These are phyloP conservation scores for Panthera tigris DNA, from an alignment of 2,113 vertebrate species.

Conservation along the genomic window DNA sequence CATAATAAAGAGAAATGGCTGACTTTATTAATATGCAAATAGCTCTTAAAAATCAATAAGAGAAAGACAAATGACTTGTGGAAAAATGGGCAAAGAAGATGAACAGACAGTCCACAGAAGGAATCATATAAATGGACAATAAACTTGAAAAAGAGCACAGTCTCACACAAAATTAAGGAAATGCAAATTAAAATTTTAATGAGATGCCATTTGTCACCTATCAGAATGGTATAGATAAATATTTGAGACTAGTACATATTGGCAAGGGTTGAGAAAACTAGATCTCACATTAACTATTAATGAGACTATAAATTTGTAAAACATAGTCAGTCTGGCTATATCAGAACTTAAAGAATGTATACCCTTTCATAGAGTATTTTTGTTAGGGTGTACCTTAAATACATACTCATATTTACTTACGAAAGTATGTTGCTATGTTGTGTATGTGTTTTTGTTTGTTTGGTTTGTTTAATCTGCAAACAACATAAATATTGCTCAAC, in stretches of 20 bases:
- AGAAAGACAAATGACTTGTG: slow-evolving; percentile 46
- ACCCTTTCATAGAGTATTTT: neutral
- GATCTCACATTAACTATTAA: neutral
- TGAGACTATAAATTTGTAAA: neutral
- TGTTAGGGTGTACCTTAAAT: neutral
- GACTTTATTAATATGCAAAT: slow-evolving; percentile 49
- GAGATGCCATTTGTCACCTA: slow-evolving; percentile 10
- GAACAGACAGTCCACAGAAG: neutral
- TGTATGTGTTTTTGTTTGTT: neutral
- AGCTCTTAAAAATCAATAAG: slow-evolving; percentile 63
- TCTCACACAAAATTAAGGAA: slow-evolving; percentile 36
- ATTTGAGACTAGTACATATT: neutral
- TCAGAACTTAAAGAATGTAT: neutral
- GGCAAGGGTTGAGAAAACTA: neutral
- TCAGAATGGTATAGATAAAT: slow-evolving; percentile 20
- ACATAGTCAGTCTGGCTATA: neutral
- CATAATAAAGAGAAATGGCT: neutral
- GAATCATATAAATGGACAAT: slow-evolving; percentile 26
- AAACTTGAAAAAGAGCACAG: slow-evolving; percentile 46
- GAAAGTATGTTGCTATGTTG: neutral
- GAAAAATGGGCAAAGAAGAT: slow-evolving; percentile 27
- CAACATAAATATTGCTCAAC: neutral
- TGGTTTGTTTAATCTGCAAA: neutral
- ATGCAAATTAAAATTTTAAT: slow-evolving; percentile 51
- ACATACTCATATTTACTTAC: neutral